Conservation (phyloP, 1,140 invertebrate genomes). For the Physella acuta region DNA sequence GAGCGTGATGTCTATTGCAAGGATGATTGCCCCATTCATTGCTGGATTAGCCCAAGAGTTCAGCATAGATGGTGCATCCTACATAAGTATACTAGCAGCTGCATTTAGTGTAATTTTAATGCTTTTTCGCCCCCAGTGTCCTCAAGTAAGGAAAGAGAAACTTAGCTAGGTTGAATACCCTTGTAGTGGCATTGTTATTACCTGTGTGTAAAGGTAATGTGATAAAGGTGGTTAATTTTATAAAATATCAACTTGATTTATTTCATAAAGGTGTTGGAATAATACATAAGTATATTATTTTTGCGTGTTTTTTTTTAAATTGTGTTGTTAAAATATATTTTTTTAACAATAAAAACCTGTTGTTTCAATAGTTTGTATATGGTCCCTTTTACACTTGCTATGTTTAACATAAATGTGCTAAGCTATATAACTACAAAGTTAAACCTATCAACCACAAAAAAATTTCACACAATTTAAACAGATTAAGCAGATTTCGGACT, state of each 20-base stretch:
- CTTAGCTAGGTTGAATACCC: too few relatives aligned
- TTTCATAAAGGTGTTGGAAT: neutral
- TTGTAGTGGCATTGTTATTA: neutral
- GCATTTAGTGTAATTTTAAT: constrained; percentile 36
- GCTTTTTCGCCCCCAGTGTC: constrained; percentile 27
- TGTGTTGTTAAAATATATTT: too few relatives aligned
- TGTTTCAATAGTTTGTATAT: too few relatives aligned
- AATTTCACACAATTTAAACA: too few relatives aligned
- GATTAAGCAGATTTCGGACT: too few relatives aligned
- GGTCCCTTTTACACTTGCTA: too few relatives aligned
- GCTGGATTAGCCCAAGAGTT: constrained; percentile 50
- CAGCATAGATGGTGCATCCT: constrained; percentile 37
- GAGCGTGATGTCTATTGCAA: constrained; percentile 53
- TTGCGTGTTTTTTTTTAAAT: too few relatives aligned
- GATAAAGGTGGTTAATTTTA: neutral
- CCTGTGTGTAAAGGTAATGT: neutral
- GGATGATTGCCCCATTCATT: constrained; percentile 58
- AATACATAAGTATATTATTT: neutral
- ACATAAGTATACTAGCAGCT: constrained; percentile 37
- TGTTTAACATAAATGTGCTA: too few relatives aligned
- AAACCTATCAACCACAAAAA: too few relatives aligned
- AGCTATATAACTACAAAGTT: too few relatives aligned
- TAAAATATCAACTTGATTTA: neutral
- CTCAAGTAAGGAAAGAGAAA: neutral
- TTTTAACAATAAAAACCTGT: too few relatives aligned